Base-by-base conservation (phyloP, 2,797 vertebrate species). In the Heterohyrax brucei region DNA sequence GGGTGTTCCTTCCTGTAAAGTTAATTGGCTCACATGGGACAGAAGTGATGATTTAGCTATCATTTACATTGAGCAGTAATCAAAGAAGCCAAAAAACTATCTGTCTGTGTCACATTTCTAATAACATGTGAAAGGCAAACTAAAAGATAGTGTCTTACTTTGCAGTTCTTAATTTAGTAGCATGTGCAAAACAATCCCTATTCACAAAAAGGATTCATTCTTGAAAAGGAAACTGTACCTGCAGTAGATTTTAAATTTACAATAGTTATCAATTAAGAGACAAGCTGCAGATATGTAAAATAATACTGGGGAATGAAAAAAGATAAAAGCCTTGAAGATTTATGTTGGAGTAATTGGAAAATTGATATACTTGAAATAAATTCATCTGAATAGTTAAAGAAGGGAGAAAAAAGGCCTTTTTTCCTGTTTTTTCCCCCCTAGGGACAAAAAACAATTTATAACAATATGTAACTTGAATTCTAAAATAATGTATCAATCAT, bases 131-230 rank as follows among this genome's bases (percentile, higher is more conserved):
- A 87, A 79, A 64, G 14, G 9, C 22, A 50, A 8, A 77, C 10
- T n/a, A 48, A 77, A 81, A 79, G 3, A 39, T 50, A 87, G 2
- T 18, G 3, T 68, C 48, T 61, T 3, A n/a, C 1, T 87, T 90
- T 66, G 14, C n/a, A 89, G 72, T 80, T 81, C n/a, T 24, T 89
- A 61, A 87, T 39, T 61, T 50, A 80, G 64, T 78, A 90, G 24
- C 70, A 53, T n/a, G 4, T 61, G 28, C 9, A 70, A 72, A 89
- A 77, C 7, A 76, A 22, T 81, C 53, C 1, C 4, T n/a, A 22
- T 1, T 4, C 53, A 14, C 18, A 56, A 86, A 53, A 88, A 48
- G 12, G 53, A 56, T 56, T 83, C 16, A 28, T 86, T 80, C 50
- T 80, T 80, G n/a, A 66, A 53, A 70, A 76, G 10, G 12, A 95